Conservation (phyloP, 2,797 vertebrate species). For the Lepidocolaptes lacrymiger region DNA sequence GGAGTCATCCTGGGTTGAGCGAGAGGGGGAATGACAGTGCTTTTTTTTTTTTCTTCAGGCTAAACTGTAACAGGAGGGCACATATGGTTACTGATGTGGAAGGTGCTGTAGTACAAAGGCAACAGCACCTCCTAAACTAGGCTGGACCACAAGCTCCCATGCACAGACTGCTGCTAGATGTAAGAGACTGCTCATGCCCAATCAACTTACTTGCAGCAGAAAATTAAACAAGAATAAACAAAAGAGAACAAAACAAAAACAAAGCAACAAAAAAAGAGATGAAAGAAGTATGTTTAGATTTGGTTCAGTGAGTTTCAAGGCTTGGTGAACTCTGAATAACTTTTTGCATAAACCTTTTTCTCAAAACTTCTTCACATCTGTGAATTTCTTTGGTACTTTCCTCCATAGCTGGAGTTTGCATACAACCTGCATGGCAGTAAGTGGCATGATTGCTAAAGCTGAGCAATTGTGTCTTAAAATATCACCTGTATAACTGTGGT, state of each 20-base stretch:
- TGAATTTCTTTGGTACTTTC: background rate
- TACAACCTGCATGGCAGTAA: background rate
- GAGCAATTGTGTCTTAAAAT: background rate
- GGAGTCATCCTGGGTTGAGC: background rate
- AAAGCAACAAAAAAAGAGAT: background rate
- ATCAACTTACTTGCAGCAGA: fast-evolving
- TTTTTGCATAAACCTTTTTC: background rate
- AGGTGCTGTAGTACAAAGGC: background rate
- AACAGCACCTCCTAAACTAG: background rate
- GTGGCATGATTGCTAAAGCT: background rate
- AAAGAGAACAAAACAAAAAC: background rate
- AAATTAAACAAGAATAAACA: background rate
- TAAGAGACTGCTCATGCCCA: background rate
- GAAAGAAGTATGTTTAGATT: background rate
- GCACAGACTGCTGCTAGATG: background rate
- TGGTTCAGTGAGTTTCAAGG: background rate
- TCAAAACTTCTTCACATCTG: background rate
- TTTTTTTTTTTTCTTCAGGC: background rate
- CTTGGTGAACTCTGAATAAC: background rate
- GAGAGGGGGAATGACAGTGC: background rate
- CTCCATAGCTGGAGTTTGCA: background rate
- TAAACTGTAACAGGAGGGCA: background rate
- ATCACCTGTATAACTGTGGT: background rate
- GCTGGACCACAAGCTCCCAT: background rate
- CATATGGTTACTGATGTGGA: background rate